Conservation (phyloP, 2,888 invertebrate species). For the Phasia obesa region DNA sequence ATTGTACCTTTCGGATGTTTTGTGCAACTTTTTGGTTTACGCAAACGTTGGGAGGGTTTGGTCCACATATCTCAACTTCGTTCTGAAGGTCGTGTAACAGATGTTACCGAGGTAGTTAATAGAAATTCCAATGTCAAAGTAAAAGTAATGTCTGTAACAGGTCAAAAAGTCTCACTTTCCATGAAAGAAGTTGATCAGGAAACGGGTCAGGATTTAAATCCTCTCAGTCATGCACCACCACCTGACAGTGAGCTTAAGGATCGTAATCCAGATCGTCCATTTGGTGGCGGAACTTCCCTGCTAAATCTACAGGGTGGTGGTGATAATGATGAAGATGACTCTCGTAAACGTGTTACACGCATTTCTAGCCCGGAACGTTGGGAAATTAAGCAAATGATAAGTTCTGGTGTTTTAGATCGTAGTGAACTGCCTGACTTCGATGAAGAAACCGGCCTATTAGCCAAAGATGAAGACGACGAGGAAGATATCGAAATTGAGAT, state of each 20-base stretch:
- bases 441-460: slow-evolving; percentile 94
- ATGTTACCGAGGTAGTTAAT: slow-evolving; percentile 96
- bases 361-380: slow-evolving; percentile 98
- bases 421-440: slow-evolving; percentile 98
- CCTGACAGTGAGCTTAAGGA: slow-evolving; percentile 83
- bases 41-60: slow-evolving; percentile 95
- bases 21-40: slow-evolving; percentile 95
- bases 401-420: slow-evolving; percentile 94
- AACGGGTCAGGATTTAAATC: slow-evolving; percentile 97
- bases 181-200: slow-evolving; percentile 99
- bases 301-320: slow-evolving; percentile 84
- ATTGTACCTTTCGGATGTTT: slow-evolving; percentile 99
- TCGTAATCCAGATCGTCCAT: slow-evolving; percentile 96
- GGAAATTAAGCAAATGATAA: slow-evolving; percentile 99
- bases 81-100: slow-evolving; percentile 95
- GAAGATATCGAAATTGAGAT: slow-evolving; percentile 99
- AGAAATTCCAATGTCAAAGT: slow-evolving; percentile 95
- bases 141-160: slow-evolving; percentile 95
- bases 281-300: slow-evolving; percentile 84
- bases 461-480: slow-evolving; percentile 96
- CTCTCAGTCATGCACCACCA: slow-evolving; percentile 87
- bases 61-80: slow-evolving; percentile 98
- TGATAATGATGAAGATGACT: slow-evolving; percentile 91
- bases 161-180: slow-evolving; percentile 96
- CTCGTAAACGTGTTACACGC: slow-evolving; percentile 92